Evolutionary conservation across 30 jellyfish, hydroid and myxozoan genomes (phyloP).

Genomic region (Cassiopea xamachana): DNA sequence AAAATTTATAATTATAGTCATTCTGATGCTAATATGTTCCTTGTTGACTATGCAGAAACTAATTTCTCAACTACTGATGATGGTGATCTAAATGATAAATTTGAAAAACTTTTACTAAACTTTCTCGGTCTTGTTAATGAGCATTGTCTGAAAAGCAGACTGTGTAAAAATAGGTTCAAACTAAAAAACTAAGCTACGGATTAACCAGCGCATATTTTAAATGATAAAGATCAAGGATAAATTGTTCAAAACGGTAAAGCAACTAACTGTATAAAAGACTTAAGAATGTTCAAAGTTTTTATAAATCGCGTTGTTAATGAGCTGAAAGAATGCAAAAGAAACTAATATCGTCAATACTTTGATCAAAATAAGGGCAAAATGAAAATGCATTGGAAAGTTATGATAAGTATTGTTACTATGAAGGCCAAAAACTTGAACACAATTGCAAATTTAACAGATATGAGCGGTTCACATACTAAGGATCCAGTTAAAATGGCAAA

Average conservation of each 20-base stretch:
- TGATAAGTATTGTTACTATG: background rate
- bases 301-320: conserved; percentile 27
- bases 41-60: conserved; percentile 6
- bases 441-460: conserved; percentile 24
- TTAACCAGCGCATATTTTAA: background rate
- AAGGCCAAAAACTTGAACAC: conserved; percentile 32
- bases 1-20: background rate
- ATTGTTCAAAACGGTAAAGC: conserved; percentile 12
- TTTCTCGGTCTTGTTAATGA: background rate
- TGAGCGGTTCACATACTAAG: conserved; percentile 26
- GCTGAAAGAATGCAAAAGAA: conserved; percentile 25
- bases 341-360: background rate
- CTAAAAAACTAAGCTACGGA: background rate
- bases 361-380: background rate
- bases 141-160: background rate
- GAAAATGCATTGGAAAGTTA: background rate
- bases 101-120: background rate
- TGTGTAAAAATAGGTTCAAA: background rate
- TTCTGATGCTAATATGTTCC: background rate
- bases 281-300: conserved; percentile 24
- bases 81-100: background rate
- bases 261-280: conserved; percentile 8
- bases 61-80: background rate
- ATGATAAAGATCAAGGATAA: background rate
- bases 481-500: conserved; percentile 61